Conservation (phyloP, 2,797 vertebrate species). For the Hipposideros larvatus region DNA sequence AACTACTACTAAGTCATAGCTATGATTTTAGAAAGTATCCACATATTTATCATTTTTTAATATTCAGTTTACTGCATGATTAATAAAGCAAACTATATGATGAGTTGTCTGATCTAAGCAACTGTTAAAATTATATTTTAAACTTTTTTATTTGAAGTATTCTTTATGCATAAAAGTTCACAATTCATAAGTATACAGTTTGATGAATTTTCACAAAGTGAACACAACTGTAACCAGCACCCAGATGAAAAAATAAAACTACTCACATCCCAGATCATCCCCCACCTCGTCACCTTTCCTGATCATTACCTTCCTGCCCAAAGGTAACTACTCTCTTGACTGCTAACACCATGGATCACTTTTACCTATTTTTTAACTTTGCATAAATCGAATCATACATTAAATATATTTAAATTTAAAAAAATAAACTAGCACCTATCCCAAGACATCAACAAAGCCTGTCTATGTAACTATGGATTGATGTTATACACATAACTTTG, state of each 20-base stretch:
- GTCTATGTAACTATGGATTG: neutral
- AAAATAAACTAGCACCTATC: neutral
- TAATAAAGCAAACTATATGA: slow-evolving; percentile 23
- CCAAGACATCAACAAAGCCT: neutral
- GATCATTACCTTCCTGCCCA: neutral
- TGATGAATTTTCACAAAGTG: neutral
- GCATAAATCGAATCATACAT: neutral
- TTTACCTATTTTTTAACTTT: neutral
- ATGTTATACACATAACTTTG: neutral
- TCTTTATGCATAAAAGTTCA: neutral
- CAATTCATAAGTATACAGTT: neutral
- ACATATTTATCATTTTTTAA: neutral
- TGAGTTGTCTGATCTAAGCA: neutral
- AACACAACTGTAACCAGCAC: neutral
- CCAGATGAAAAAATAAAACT: neutral
- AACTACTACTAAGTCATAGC: neutral
- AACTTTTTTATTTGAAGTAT: neutral
- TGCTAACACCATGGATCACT: neutral
- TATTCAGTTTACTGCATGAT: neutral
- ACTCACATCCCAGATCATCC: neutral
- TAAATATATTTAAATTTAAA: slow-evolving; percentile 1
- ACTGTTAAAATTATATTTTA: slow-evolving; percentile 16
- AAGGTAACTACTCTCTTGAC: neutral
- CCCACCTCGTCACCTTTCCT: neutral
- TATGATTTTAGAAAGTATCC: slow-evolving; percentile 15